phyloP scores from a whole-genome alignment of 2,113 vertebrate species.

The Clarias magur region DNA sequence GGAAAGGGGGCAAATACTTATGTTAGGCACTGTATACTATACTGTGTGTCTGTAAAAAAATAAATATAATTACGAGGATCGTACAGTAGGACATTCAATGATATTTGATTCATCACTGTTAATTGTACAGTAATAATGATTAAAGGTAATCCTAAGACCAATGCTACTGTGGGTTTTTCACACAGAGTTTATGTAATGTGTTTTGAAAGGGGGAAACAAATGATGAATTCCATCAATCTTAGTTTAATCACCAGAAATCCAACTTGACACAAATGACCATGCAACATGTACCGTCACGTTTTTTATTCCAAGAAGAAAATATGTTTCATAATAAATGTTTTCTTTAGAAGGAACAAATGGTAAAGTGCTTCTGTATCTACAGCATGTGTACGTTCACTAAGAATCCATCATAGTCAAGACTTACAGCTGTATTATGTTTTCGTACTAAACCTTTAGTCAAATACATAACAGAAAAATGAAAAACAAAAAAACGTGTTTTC shows the following conservation, averaged over 20 bases:
- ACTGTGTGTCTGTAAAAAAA: not conserved
- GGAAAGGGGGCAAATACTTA: not conserved
- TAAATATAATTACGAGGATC: not conserved
- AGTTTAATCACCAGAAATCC: not conserved
- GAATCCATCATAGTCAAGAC: not conserved
- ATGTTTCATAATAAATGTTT: not conserved
- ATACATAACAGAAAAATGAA: not conserved
- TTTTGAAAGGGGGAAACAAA: not conserved
- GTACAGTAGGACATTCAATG: not conserved
- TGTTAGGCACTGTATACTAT: not conserved
- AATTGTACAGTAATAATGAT: not conserved
- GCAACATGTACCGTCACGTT: not conserved
- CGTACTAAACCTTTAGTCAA: not conserved
- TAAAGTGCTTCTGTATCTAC: not conserved
- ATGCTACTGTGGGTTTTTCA: not conserved
- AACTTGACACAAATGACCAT: not conserved
- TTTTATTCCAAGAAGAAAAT: conserved; percentile 5
- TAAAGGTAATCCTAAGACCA: not conserved
- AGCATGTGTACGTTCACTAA: not conserved
- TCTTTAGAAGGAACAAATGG: not conserved
- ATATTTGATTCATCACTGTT: not conserved
- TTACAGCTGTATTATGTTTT: not conserved
- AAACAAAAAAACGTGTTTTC: not conserved
- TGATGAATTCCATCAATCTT: no score
- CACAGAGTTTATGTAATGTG: not conserved